Evolutionary conservation across 2,113 vertebrate species (phyloP).

Genomic region (Chinchilla lanigera): DNA sequence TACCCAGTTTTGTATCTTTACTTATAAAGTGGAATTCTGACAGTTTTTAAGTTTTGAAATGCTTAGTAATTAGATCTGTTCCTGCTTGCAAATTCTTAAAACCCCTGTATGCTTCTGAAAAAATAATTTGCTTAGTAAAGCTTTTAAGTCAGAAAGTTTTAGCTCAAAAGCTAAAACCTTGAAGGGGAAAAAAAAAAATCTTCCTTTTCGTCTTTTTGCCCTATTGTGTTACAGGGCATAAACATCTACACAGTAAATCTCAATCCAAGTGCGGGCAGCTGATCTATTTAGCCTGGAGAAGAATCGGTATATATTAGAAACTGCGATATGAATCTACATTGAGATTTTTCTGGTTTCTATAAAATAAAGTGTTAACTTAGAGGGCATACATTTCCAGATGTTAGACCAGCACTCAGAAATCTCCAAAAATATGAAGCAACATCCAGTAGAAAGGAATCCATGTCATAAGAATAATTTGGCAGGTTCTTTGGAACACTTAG

Average conservation of each 20-base stretch:
- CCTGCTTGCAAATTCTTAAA: not conserved
- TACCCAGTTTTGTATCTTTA: not conserved
- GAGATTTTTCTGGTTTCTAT: constrained; percentile 49
- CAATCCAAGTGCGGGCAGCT: not conserved
- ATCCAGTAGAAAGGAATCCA: constrained; percentile 60
- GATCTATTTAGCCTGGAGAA: not conserved
- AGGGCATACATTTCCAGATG: not conserved
- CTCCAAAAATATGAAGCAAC: constrained; percentile 72
- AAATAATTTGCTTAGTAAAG: not conserved
- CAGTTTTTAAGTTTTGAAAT: not conserved
- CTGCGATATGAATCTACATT: not conserved
- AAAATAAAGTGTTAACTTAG: constrained; percentile 26
- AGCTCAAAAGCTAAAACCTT: not conserved
- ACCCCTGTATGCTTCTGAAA: not conserved
- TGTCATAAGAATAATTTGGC: constrained; percentile 70
- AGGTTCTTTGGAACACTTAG: constrained; percentile 74
- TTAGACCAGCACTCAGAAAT: constrained; percentile 26
- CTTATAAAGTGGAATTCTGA: not conserved
- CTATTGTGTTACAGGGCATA: not conserved
- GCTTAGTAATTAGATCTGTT: not conserved
- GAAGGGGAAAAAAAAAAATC: constrained; percentile 9
- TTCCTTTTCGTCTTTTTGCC: not conserved
- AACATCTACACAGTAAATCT: not conserved
- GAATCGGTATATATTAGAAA: not conserved
- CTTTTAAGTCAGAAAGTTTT: not conserved